Evolutionary conservation across 2,888 invertebrate genomes (phyloP), one percentile per base, ranked within the genome.

Genomic region (Acronicta alni): DNA sequence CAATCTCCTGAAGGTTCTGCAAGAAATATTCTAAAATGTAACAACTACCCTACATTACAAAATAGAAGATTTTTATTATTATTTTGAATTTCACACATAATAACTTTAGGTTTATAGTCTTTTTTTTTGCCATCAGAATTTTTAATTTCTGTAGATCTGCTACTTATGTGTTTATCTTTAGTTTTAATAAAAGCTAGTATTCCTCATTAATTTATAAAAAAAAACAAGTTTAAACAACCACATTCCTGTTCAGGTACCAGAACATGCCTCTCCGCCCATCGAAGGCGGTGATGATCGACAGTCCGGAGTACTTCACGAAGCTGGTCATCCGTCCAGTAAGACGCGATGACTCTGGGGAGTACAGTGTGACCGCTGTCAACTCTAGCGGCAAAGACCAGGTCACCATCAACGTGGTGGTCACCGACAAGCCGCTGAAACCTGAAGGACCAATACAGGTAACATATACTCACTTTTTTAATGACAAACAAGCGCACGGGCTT

Each of bases 231-330:
- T 35, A 35, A 35, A 12, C 9, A 47, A 20, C 4, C 17, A 2
- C 9, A 14, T 38, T 37, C n/a, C 35, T 0, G 17, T 1, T 14
- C 80, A 93, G 97, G 81, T 97, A 97, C 85, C 97, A 97, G 73
- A 97, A 97, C 75, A 96, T 97, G 87, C 97, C 97, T 15, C 92
- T 99, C 47, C 90, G 94, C 0, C 77, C 92, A 57, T 94, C 94
- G 10, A 97, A 97, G 85, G 97, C 96, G 57, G 96, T 97, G 1
- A 96, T 96, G 56, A 97, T 98, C 83, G 98, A 98, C 83, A 97
- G 96, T 76, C 96, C 97, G 0, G 98, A 98, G 57, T 98, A 98
- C 93, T 98, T 97, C 89, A 98, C 98, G 0, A 98, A 98, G 92
- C 90, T 98, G 60, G 96, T 96, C 15, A 95, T 98, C 69, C 80